Base-by-base conservation (phyloP, 64 coral and sea anemone species). In the Actinia equina region DNA sequence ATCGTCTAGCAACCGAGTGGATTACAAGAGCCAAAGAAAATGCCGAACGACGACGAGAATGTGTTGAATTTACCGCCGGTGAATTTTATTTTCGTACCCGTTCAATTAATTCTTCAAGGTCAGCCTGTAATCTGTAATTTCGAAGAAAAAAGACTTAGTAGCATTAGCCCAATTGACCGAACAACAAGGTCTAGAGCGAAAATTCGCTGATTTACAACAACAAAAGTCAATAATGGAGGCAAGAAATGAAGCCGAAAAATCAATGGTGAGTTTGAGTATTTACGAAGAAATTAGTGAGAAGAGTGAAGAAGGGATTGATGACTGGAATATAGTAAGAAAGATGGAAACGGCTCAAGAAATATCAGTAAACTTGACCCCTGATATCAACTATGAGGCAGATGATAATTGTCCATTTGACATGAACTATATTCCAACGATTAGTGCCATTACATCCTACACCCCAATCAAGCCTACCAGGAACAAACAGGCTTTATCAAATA, bases 31-130 rank as follows among this genome's bases (percentile, higher is more conserved):
- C 61, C 61, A 64, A 64, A 64, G 61, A 64, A 64, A 64, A 19
- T n/a, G 61, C 61, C 61, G 61, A 64, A 64, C 61, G 61, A 64
- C 61, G 61, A 64, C 16, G 61, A n/a, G 61, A 64, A 64, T 64
- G 61, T 64, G 61, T 64, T 62, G 15, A 62, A 14, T 62, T 17
- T 14, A 62, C 59, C 18, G 59, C 59, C 13, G 18, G 59, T 19
- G 59, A 62, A 62, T 2, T 4, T 62, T 62, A 2, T 16, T 14
- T 62, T 62, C 59, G 59, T 62, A 62, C 59, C 59, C 59, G 59
- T 19, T 62, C 59, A 62, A 62, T n/a, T 62, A 62, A 62, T 62
- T 62, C 59, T 17, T 17, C 59, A 62, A 62, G 59, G n/a, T 62
- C 59, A 62, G n/a, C n/a, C n/a, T n/a, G n/a, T n/a, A n/a, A n/a